Conservation (phyloP, 2,888 invertebrate species). For the Andrena haemorrhoa region DNA sequence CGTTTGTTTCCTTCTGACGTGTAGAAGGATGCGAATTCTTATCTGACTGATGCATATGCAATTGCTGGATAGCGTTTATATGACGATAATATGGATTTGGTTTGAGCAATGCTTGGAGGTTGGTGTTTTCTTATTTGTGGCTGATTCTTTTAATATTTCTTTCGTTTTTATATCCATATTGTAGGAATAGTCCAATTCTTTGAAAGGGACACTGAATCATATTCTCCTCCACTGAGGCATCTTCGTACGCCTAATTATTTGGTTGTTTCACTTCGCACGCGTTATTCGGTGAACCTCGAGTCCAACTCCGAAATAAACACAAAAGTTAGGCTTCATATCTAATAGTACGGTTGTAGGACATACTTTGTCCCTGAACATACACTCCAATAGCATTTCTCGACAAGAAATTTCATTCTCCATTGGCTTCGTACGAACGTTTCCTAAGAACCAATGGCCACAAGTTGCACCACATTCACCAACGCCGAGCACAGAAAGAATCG, state of each 20-base stretch:
- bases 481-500: not conserved
- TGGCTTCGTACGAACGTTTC: not conserved
- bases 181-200: no score
- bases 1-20: constrained; percentile 9
- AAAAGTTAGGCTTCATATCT: no score
- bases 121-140: not conserved
- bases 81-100: not conserved
- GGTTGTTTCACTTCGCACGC: no score
- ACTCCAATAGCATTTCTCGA: not conserved
- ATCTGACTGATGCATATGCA: constrained; percentile 16
- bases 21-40: constrained; percentile 6
- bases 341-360: no score
- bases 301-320: no score
- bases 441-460: not conserved
- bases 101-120: not conserved
- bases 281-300: no score
- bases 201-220: no score
- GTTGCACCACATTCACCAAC: not conserved
- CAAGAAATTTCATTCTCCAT: not conserved
- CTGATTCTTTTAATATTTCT: not conserved
- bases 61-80: not conserved
- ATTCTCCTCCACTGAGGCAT: no score
- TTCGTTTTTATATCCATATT: not conserved
- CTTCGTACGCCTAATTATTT: no score
- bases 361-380: no score